Base-by-base conservation (phyloP, 1,140 invertebrate species). In the Tetraneura akinire region DNA sequence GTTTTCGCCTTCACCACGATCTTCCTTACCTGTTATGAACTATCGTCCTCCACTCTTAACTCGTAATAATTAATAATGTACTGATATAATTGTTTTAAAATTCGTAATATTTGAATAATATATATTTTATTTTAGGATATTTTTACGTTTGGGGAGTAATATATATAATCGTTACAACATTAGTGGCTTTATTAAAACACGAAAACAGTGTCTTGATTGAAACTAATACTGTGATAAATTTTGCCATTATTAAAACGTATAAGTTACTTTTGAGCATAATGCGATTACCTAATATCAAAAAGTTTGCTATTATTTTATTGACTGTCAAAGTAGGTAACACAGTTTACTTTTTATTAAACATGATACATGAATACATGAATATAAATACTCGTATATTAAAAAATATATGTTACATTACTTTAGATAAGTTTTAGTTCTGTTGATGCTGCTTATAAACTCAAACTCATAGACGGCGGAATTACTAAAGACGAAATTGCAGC, bases 371-470 rank as follows among this genome's bases (percentile, higher is more conserved):
- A 37, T 47, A 5, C 1, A 47, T 13, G 13, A 8, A 47, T 47
- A 47, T 4, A 13, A 47, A 47, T 13, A 47, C 9, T 8, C 23
- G 10, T 68, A 26, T 23, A 23, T 0, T 68, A 47, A 42, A 62
- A 18, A 6, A 42, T 47, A 47, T 45, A 29, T 64, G n/a, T n/a
- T n/a, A 13, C 70, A 81, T 82, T 53, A 80, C 87, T 88, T 83
- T 84, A 97, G 95, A 91, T 98, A 82, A 96, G 95, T 23, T 99
- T 99, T 88, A 92, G 95, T 71, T 95, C 97, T n/a, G 92, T 93
- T 82, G 98, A 99, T 88, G 91, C 94, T 45, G 94, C 98, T 0
- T 97, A 96, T 18, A 92, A 92, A 42, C 88, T 99, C 68, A 99
- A 99, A 87, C 87, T 99, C 29, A 92, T 98, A 10, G 97, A 99